Base-by-base conservation (phyloP, 92 coral and sea anemone genomes). In the Plumapathes pennacea region DNA sequence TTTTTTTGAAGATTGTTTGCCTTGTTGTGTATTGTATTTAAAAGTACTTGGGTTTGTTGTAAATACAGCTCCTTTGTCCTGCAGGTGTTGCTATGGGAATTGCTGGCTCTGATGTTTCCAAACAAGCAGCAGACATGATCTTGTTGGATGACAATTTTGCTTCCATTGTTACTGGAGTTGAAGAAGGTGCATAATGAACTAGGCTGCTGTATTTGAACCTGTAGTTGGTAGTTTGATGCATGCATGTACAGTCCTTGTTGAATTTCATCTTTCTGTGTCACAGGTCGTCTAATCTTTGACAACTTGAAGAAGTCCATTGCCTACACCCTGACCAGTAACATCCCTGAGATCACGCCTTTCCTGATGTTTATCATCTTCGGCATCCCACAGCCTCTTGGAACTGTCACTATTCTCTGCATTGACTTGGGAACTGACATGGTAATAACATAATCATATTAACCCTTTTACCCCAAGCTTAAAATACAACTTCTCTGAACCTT, bases 401-500 rank as follows among this genome's bases (percentile, higher is more conserved):
- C 86, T 9, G 84, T 92, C 21, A 92, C 98, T 28, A 92, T 92
- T 45, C 91, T 92, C 18, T 92, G 98, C 53, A 92, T 92, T 60
- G 98, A 92, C 61, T 60, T 92, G 63, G 98, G 98, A 8, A 92
- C 98, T 49, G 98, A 92, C 59, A 89, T 92, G 98, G 98, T 90
- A 70, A n/a, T n/a, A n/a, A n/a, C n/a, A n/a, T n/a, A n/a, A n/a
- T n/a, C n/a, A n/a, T n/a, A n/a, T n/a, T n/a, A n/a, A n/a, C n/a
- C n/a, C n/a, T n/a, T n/a, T n/a, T n/a, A n/a, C n/a, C n/a, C n/a
- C n/a, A n/a, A n/a, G n/a, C n/a, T n/a, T n/a, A n/a, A n/a, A n/a
- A n/a, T n/a, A n/a, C n/a, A n/a, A n/a, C n/a, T n/a, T n/a, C n/a
- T n/a, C n/a, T n/a, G n/a, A n/a, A n/a, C n/a, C n/a, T n/a, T n/a